phyloP scores from a whole-genome alignment of 2,797 vertebrate genomes.

The Pangasius larnaudii region DNA sequence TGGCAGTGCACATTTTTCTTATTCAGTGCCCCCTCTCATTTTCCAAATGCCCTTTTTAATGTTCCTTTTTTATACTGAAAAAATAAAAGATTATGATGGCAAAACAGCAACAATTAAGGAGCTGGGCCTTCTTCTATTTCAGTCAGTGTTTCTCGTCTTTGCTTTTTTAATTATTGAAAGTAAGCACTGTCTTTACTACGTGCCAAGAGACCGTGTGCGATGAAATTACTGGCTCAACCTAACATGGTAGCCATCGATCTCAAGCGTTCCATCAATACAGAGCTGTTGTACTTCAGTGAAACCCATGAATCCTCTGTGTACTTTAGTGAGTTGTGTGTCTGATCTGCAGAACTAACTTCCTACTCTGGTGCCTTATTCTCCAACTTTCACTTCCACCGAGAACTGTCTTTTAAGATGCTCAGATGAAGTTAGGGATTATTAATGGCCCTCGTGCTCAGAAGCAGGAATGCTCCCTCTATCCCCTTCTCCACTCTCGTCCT shows the following conservation, averaged over 20 bases:
- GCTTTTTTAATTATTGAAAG: not conserved
- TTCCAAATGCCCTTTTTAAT: constrained; percentile 39
- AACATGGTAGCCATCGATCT: constrained; percentile 65
- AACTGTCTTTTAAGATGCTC: constrained; percentile 61
- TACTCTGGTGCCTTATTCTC: constrained; percentile 35
- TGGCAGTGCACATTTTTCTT: constrained; percentile 35
- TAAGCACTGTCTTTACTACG: not conserved
- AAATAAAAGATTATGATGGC: constrained; percentile 24
- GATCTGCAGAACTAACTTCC: constrained; percentile 1
- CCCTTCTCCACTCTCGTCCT: constrained; percentile 67
- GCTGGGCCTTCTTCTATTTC: not conserved
- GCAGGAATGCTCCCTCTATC: constrained; percentile 66
- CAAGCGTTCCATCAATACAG: constrained; percentile 67
- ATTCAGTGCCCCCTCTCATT: constrained; percentile 30
- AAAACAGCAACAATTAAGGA: constrained; percentile 11
- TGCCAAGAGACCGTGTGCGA: constrained; percentile 28
- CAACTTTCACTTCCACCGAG: constrained; percentile 53
- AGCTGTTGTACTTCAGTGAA: constrained; percentile 66
- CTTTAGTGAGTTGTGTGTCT: not conserved
- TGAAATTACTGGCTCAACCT: constrained; percentile 29
- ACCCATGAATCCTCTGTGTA: not conserved
- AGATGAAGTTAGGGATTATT: constrained; percentile 80
- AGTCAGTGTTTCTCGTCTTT: not conserved
- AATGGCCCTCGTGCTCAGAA: constrained; percentile 70
- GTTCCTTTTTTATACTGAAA: constrained; percentile 15